Conservation (phyloP, 2,113 vertebrate genomes). For the Vireo altiloquus region DNA sequence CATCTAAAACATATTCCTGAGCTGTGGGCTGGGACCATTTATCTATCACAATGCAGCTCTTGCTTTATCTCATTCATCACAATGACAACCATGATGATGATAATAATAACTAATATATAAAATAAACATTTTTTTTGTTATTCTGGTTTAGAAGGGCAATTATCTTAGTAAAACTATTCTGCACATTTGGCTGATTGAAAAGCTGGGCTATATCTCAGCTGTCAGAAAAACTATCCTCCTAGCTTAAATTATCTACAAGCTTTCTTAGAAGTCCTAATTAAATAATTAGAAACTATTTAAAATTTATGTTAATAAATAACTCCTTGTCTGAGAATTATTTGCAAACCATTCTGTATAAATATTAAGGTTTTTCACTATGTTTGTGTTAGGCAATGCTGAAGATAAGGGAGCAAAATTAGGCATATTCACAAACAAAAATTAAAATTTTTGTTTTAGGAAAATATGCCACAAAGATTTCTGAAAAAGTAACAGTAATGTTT, state of each 20-base stretch:
- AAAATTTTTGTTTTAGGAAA: not conserved
- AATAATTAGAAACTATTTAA: not conserved
- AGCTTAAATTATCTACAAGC: not conserved
- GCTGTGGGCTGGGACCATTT: accelerated
- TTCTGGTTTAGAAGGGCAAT: not conserved
- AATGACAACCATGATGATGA: not conserved
- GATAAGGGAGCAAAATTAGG: not conserved
- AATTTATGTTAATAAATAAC: not conserved
- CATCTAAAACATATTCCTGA: not conserved
- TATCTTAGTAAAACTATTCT: not conserved
- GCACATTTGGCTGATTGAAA: not conserved
- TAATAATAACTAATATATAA: not conserved
- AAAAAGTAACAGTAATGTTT: not conserved
- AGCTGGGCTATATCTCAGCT: not conserved
- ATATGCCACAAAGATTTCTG: not conserved
- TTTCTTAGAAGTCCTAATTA: not conserved
- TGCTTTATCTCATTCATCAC: not conserved
- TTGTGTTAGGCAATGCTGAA: not conserved
- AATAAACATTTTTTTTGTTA: not conserved
- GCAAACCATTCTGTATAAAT: not conserved
- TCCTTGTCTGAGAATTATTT: not conserved
- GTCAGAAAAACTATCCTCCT: not conserved
- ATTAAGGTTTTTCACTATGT: not conserved
- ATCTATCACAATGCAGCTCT: not conserved
- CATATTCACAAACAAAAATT: not conserved